These are phyloP conservation scores for Phoebastria nigripes DNA, from an alignment of 2,797 vertebrate species.

Conservation along the genomic window DNA sequence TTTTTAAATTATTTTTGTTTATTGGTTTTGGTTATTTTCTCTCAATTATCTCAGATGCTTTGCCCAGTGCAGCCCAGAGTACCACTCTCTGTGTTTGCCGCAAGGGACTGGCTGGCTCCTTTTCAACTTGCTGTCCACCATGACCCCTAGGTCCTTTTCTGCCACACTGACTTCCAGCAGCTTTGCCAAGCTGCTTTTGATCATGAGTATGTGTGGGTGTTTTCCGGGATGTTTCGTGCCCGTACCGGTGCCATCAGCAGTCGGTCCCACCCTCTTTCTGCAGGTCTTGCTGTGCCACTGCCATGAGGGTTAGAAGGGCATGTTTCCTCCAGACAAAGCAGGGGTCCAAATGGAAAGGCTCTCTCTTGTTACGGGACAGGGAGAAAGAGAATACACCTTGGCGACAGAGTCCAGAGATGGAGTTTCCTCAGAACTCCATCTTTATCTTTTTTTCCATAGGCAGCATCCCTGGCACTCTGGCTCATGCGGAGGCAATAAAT, in stretches of 20 bases:
- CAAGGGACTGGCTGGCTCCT: background rate
- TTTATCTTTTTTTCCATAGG: background rate
- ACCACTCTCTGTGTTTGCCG: background rate
- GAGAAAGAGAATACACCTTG: background rate
- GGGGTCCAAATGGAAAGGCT: background rate
- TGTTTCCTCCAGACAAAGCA: background rate
- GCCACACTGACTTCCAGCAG: background rate
- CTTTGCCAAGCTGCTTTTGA: background rate
- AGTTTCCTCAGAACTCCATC: background rate
- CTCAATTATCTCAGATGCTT: background rate
- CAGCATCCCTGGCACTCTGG: background rate
- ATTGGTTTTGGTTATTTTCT: background rate
- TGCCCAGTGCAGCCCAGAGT: background rate
- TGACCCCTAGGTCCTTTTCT: background rate
- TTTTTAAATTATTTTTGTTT: background rate
- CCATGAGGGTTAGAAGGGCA: background rate
- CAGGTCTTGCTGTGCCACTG: background rate
- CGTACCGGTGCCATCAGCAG: accelerated
- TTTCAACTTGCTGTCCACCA: background rate
- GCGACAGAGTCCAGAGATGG: background rate
- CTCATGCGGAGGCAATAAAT: background rate
- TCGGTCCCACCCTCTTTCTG: background rate
- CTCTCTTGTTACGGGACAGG: background rate
- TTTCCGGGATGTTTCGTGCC: background rate
- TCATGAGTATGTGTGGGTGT: background rate